Conservation (phyloP, 2,797 vertebrate genomes). For the Manis crassicaudata region DNA sequence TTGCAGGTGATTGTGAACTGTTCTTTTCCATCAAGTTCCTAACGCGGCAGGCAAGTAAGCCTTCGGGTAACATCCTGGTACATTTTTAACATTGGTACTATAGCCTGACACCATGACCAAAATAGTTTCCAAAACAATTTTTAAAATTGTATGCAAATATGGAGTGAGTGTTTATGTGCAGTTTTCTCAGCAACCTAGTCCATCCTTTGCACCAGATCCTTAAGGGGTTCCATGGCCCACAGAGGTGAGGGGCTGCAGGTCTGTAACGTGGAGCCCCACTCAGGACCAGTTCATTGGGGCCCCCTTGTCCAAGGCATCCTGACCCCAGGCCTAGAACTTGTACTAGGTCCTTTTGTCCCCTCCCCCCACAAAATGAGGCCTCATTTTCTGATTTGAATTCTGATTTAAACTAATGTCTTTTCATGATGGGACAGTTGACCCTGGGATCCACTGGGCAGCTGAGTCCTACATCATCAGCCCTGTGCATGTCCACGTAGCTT, state of each 20-base stretch:
- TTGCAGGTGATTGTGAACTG: background rate
- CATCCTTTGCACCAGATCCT: background rate
- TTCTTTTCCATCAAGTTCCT: background rate
- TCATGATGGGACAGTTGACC: constrained; percentile 50
- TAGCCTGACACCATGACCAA: background rate
- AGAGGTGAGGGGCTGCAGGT: background rate
- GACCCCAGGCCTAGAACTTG: background rate
- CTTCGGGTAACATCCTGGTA: background rate
- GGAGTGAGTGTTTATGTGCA: fast-evolving
- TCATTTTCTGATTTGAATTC: background rate
- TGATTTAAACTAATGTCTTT: constrained; percentile 28
- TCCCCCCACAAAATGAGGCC: background rate
- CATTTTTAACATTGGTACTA: background rate
- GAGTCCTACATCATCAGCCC: constrained; percentile 21
- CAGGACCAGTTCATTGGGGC: fast-evolving
- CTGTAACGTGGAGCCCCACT: fast-evolving
- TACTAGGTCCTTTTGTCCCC: background rate
- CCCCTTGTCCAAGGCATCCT: background rate
- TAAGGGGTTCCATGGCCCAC: background rate
- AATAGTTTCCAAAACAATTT: background rate
- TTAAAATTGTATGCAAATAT: background rate
- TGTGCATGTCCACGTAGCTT: background rate
- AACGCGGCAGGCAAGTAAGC: background rate
- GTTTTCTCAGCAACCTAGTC: background rate
- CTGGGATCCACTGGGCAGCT: background rate